Percentiles rank a stretch among this genome's conserved stretches.
phyloP scores from a whole-genome alignment of 2,888 invertebrate genomes.

The Epistrophella euchroma region DNA sequence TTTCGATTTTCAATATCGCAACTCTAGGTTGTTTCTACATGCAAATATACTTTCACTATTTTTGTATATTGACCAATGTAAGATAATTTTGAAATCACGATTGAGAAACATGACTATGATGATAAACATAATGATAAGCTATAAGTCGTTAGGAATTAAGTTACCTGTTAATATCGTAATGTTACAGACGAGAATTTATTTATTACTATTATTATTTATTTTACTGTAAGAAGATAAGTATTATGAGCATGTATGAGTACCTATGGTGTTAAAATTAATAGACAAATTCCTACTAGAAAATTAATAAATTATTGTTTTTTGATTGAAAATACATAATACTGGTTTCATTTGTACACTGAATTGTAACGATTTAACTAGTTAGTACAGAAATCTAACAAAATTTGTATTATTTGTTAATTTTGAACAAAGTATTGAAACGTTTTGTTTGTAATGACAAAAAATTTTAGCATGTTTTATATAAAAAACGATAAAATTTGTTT shows the following conservation, averaged over 20 bases:
- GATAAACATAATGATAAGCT: background rate
- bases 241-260: background rate
- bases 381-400: no score
- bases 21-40: background rate
- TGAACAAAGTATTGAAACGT: no score
- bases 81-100: constrained; percentile 70
- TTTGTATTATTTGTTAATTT: no score
- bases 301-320: background rate
- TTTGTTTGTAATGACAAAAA: no score
- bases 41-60: constrained; percentile 61
- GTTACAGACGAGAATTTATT: constrained; percentile 36
- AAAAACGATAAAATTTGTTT: no score
- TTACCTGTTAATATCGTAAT: background rate
- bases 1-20: constrained; percentile 61
- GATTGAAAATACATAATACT: no score
- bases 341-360: no score
- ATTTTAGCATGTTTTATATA: no score
- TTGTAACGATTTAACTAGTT: no score
- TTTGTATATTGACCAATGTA: constrained; percentile 44
- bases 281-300: background rate
- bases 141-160: constrained; percentile 28
- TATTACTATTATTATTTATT: constrained; percentile 70
- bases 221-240: constrained; percentile 43
- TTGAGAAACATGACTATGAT: constrained; percentile 14
- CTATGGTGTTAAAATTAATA: background rate